Base-by-base conservation (phyloP, 2,888 invertebrate species). In the Cryptus viduatorius region DNA sequence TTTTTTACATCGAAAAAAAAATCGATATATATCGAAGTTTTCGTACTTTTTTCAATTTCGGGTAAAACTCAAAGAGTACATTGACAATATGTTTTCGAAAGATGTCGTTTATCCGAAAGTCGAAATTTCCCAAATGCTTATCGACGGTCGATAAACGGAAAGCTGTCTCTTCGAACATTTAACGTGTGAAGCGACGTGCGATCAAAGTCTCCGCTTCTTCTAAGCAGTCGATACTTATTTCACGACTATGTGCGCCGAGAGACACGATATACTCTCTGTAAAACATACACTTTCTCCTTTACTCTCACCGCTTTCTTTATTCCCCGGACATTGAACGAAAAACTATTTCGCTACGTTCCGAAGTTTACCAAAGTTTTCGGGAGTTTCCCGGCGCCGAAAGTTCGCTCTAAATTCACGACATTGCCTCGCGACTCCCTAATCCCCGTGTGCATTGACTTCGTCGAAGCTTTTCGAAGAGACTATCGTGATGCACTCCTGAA, bases 401-500 rank as follows among this genome's bases (percentile, higher is more conserved):
- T 80, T 48, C 37, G 37, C 42, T 73, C 59, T 53, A 59, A 73
- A 80, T 80, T 73, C 67, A 59, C 59, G 65, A 68, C 42, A 80
- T 42, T 48, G 29, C 44, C 1, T 24, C 24, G 24, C 29, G 5
- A n/a, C n/a, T 29, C 29, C 50, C 42, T 53, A 75, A 80, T 69
- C 68, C 53, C 44, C 19, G 46, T 42, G 64, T 48, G 37, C 71
- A 71, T 72, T n/a, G 67, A 71, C 67, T 56, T 29, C 42, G 64
- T 14, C 50, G n/a, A 12, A 24, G 59, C 59, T 16, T 24, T 24
- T 1, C 37, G 37, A 37, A 37, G 37, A 50, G 14, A 56, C 64
- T 19, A 31, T 31, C 59, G 29, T 64, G 59, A 37, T 67, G 77
- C 79, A 67, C 76, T 80, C 59, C 42, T 37, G 79, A 82, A 87